These are phyloP conservation scores for Perdita meconis DNA, from an alignment of 2,888 invertebrate genomes.

Conservation along the genomic window DNA sequence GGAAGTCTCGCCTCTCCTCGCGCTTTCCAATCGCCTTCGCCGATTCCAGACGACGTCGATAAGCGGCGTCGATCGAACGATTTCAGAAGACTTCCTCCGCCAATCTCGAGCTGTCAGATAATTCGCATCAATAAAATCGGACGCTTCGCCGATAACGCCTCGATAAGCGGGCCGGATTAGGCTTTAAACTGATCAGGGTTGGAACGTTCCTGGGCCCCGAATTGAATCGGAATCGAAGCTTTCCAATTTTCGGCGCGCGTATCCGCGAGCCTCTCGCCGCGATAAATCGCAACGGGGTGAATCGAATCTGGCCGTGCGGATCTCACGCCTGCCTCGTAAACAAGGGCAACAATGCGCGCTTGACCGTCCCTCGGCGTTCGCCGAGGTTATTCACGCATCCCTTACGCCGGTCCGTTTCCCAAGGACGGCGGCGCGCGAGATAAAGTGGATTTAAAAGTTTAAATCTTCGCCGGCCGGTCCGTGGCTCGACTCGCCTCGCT, in stretches of 20 bases:
- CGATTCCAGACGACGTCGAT: not conserved
- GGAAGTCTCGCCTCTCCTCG: constrained; percentile 52
- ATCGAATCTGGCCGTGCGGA: constrained; percentile 77
- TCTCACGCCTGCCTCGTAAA: constrained; percentile 83
- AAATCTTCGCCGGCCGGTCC: constrained; percentile 67
- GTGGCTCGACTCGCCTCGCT: constrained; percentile 58
- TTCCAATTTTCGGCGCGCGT: constrained; percentile 54
- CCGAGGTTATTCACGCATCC: constrained; percentile 65
- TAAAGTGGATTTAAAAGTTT: constrained; percentile 83
- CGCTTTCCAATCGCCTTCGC: not conserved
- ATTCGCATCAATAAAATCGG: not conserved
- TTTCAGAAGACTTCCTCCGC: not conserved
- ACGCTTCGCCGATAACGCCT: constrained; percentile 2
- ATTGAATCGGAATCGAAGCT: not conserved
- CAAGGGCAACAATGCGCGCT: constrained; percentile 82
- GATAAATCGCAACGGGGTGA: constrained; percentile 71
- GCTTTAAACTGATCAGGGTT: not conserved
- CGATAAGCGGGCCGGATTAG: not conserved
- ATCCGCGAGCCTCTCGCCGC: constrained; percentile 42
- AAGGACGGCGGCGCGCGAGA: constrained; percentile 79
- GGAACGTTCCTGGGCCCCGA: not conserved
- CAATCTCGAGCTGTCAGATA: not conserved
- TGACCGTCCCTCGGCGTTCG: constrained; percentile 76
- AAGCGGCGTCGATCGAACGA: not conserved
- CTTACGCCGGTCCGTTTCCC: constrained; percentile 46